A percentile compares a stretch with the other conserved stretches of the same genome.
Conservation (phyloP, 2,797 vertebrate species). For the Semaprochilodus insignis region DNA sequence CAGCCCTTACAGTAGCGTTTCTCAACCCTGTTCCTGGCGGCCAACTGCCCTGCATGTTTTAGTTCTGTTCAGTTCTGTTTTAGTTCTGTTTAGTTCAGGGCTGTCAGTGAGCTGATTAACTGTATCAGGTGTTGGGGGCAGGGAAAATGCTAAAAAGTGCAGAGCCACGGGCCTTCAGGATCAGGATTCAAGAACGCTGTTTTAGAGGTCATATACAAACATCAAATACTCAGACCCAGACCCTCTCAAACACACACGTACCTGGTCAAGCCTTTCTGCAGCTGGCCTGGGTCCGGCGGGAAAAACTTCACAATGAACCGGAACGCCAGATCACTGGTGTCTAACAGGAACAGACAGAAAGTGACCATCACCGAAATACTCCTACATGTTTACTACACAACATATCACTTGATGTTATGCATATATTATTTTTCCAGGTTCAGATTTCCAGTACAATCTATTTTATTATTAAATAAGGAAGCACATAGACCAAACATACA, state of each 20-base stretch:
- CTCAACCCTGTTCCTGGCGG: too few relatives aligned
- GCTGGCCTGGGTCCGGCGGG: conserved; percentile 91
- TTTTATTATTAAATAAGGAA: background rate
- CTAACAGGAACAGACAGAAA: conserved; percentile 69
- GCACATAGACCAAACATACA: conserved; percentile 6
- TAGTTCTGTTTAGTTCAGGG: too few relatives aligned
- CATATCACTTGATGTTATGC: background rate
- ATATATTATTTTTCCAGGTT: background rate
- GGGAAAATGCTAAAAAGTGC: too few relatives aligned
- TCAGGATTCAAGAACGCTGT: too few relatives aligned
- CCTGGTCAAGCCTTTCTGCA: conserved; percentile 93
- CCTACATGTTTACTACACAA: background rate
- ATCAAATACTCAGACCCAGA: too few relatives aligned
- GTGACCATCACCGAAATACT: background rate
- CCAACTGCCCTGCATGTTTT: too few relatives aligned
- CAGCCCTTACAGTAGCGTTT: too few relatives aligned
- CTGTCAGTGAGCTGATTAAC: too few relatives aligned
- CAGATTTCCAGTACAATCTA: background rate
- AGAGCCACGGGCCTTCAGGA: too few relatives aligned
- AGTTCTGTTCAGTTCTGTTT: too few relatives aligned
- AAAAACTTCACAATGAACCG: conserved; percentile 98
- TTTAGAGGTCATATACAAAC: too few relatives aligned
- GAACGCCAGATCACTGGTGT: conserved; percentile 91
- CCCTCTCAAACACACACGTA: conserved; percentile 53
- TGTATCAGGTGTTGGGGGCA: too few relatives aligned